phyloP scores from a whole-genome alignment of 2,113 vertebrate genomes.

The Chamaea fasciata region DNA sequence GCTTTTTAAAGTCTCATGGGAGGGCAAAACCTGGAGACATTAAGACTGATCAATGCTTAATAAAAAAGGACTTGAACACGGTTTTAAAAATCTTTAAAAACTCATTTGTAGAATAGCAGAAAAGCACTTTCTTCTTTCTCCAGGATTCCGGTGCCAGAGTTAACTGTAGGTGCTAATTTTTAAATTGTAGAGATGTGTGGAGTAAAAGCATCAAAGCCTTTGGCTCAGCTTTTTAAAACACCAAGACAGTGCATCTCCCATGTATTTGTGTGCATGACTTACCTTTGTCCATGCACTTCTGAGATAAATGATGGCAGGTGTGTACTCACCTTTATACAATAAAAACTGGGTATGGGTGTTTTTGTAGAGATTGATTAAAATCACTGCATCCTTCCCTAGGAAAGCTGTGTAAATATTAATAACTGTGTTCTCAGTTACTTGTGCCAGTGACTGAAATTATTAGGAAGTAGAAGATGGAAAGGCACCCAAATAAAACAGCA shows the following conservation, averaged over 20 bases:
- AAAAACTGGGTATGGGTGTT: neutral
- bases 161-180: neutral
- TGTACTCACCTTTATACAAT: neutral
- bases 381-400: neutral
- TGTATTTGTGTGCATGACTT: neutral
- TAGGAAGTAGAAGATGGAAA: neutral
- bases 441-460: neutral
- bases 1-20: neutral
- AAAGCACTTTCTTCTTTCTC: neutral
- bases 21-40: neutral
- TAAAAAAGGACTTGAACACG: neutral
- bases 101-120: neutral
- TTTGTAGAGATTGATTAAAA: neutral
- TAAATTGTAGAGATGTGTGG: neutral
- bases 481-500: neutral
- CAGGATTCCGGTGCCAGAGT: neutral
- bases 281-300: neutral
- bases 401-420: neutral
- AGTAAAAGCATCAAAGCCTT: neutral
- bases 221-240: neutral
- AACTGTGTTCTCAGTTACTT: neutral
- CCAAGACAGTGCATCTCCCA: neutral
- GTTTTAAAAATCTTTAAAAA: neutral
- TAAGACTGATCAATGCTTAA: neutral
- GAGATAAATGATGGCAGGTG: neutral